Evolutionary conservation across 2,888 invertebrate genomes (phyloP), one percentile per base, ranked within the genome.

Genomic region (Latrodectus elegans): DNA sequence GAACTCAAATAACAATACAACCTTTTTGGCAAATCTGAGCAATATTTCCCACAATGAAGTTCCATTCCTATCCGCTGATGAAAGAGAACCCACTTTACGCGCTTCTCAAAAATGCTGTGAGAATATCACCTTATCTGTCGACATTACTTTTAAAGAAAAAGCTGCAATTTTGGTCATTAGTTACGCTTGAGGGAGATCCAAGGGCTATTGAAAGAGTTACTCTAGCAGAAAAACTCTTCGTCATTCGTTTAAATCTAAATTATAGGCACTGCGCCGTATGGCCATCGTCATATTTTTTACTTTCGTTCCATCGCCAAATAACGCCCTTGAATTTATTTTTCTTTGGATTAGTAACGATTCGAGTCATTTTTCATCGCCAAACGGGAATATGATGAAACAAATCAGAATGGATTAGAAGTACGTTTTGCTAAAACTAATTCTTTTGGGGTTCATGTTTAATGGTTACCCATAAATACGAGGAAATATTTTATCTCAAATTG

Each of bases 111-210:
- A 65, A 65, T 52, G 22, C 67, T 15, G 11, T 14, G 12, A 67
- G 38, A 67, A 67, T 51, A 76, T 76, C 68, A 77, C 67, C 68
- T 15, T 77, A 77, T 77, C 77, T 53, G 52, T 10, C 60, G 60
- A 60, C 60, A n/a, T 60, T 60, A 60, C 14, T 60, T n/a, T 11
- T 60, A 60, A 10, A 17, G 75, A 64, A 51, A 76, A 76, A 65
- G 15, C 52, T 67, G 53, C 68, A 67, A 77, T 77, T 68, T 52
- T 15, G 22, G 68, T 68, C 68, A 77, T 77, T 77, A 77, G 77
- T 68, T 53, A 22, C 26, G 68, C 77, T 17, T 15, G n/a, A 22
- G 12, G 67, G 14, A 77, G 77, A 22, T 51, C 17, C 49, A 10
- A 67, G 22, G 68, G 67, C 77, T 51, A 52, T 68, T 51, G 52